These are phyloP conservation scores for Gracilinanus agilis DNA, from an alignment of 2,113 vertebrate genomes.

Conservation along the genomic window DNA sequence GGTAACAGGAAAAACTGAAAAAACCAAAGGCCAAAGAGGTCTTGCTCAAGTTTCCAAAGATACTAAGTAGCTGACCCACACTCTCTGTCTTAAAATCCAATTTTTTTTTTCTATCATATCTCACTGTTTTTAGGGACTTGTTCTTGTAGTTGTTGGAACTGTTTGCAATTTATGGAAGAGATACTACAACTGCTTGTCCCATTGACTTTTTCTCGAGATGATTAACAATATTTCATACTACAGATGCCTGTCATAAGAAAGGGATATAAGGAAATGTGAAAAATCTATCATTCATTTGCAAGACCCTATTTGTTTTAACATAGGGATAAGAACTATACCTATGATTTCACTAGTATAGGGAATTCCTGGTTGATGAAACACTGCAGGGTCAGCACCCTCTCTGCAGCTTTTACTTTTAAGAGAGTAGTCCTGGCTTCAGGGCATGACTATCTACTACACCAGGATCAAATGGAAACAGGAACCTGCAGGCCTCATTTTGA, in stretches of 20 bases:
- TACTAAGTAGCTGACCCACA: neutral
- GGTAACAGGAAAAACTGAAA: neutral
- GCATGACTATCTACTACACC: neutral
- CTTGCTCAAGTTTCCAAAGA: neutral
- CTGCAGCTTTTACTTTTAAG: too few species aligned
- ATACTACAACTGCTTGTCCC: neutral
- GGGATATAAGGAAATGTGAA: neutral
- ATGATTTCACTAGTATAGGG: neutral
- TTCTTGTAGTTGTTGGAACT: neutral
- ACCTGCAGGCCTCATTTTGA: neutral
- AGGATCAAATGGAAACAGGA: neutral
- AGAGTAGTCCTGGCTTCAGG: neutral
- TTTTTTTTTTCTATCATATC: neutral
- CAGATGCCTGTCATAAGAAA: neutral
- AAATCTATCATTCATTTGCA: neutral
- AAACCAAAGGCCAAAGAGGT: neutral
- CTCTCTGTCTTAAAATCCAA: neutral
- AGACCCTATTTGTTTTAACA: neutral
- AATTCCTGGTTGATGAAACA: neutral
- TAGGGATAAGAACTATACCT: neutral
- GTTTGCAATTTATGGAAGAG: neutral
- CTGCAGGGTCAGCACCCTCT: neutral
- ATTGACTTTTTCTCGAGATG: neutral
- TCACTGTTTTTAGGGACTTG: neutral
- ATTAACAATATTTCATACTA: neutral